These are phyloP conservation scores for Amphiprion percula DNA, from an alignment of 2,113 vertebrate genomes.

Conservation along the genomic window DNA sequence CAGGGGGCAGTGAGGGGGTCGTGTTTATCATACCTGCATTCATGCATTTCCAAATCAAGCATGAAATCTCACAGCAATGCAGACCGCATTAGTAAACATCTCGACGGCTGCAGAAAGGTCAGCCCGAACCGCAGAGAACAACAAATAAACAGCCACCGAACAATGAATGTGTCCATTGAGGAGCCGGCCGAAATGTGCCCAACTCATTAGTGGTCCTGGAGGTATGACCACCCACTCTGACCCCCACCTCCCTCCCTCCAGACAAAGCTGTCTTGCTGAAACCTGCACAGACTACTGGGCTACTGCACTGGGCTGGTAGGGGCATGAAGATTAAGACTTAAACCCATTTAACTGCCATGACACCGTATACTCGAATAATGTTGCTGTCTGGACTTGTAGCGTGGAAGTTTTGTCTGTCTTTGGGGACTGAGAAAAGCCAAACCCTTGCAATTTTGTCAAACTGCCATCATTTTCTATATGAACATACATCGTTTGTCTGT, in stretches of 20 bases:
- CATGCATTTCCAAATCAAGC: constrained; percentile 74
- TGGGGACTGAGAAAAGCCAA: constrained; percentile 1
- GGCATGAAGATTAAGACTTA: not conserved
- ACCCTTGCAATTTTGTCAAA: not conserved
- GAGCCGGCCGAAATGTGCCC: constrained; percentile 79
- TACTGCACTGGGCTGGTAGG: constrained; percentile 3
- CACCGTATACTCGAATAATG: not conserved
- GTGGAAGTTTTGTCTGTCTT: not conserved
- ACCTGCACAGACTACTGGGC: constrained; percentile 9
- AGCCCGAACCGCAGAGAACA: constrained; percentile 61
- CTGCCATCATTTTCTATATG: too few relatives aligned
- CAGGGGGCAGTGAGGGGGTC: constrained; percentile 47
- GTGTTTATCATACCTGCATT: constrained; percentile 74
- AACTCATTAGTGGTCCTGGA: constrained; percentile 76
- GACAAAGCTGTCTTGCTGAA: constrained; percentile 30
- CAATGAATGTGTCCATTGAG: constrained; percentile 77
- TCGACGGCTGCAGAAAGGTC: constrained; percentile 66
- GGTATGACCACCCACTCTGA: constrained; percentile 71
- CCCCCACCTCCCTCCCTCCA: constrained; percentile 28
- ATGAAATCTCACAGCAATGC: constrained; percentile 72
- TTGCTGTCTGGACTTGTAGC: not conserved
- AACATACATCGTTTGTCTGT: not conserved
- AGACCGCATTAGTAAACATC: constrained; percentile 45
- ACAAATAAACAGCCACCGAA: constrained; percentile 79
- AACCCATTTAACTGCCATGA: not conserved